A percentile compares a stretch with the other conserved stretches of the same genome.
Conservation (phyloP, 2,113 vertebrate species). For the Prunella himalayana region DNA sequence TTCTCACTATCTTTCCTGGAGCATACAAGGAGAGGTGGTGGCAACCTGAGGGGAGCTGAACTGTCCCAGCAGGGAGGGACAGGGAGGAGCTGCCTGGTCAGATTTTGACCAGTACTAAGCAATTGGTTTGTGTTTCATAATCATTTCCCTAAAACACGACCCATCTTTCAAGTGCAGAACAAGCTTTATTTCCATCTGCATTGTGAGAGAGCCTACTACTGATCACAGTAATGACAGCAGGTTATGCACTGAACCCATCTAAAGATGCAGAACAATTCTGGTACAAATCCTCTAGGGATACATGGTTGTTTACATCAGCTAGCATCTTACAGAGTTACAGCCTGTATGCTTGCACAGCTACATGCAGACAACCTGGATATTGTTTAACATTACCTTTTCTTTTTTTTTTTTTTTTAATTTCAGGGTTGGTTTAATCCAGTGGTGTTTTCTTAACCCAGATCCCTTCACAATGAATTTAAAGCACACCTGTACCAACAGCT, state of each 20-base stretch:
- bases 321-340: background rate
- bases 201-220: background rate
- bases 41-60: rapidly evolving
- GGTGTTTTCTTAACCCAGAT: background rate
- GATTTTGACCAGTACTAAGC: background rate
- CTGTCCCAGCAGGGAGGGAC: background rate
- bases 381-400: background rate
- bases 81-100: background rate
- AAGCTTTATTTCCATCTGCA: background rate
- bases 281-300: background rate
- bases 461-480: background rate
- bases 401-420: background rate
- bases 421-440: background rate
- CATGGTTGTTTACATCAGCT: background rate
- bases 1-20: background rate
- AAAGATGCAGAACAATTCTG: background rate
- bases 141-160: background rate
- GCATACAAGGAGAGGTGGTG: background rate
- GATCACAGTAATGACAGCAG: background rate
- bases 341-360: background rate
- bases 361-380: background rate
- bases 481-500: background rate
- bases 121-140: background rate
- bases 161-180: too few species aligned
- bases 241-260: background rate